Evolutionary conservation across 2,113 vertebrate species (phyloP).

Genomic region (Petrocephalus zakoni): DNA sequence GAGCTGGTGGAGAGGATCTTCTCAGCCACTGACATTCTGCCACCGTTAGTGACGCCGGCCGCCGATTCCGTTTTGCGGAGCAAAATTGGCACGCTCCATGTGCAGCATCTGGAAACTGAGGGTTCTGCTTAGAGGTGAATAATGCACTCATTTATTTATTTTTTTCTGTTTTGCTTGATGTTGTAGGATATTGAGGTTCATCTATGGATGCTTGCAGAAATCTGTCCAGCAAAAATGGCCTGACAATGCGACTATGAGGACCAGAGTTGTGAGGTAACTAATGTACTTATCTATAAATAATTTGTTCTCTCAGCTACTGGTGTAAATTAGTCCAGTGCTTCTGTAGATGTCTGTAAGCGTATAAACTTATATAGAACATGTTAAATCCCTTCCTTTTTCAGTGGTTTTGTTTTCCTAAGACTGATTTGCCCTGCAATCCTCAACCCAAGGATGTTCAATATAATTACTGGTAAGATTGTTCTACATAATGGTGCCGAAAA

Average conservation of each 20-base stretch:
- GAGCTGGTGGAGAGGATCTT: conserved; percentile 98
- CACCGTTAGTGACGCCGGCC: conserved; percentile 72
- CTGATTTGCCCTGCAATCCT: conserved; percentile 97
- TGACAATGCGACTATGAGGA: conserved; percentile 92
- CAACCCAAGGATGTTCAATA: conserved; percentile 97
- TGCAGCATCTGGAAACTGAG: neutral
- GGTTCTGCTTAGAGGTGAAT: neutral
- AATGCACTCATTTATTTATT: neutral
- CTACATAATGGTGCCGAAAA: neutral
- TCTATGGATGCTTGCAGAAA: conserved; percentile 96
- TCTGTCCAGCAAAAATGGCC: conserved; percentile 97
- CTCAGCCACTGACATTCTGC: conserved; percentile 97
- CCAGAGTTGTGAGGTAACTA: conserved; percentile 92
- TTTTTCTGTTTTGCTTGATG: neutral
- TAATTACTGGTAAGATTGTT: conserved; percentile 81
- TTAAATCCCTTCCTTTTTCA: conserved; percentile 40
- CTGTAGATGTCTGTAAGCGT: neutral
- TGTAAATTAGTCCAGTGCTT: neutral
- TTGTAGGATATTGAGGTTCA: conserved; percentile 84
- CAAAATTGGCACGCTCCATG: neutral
- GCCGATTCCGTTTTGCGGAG: neutral
- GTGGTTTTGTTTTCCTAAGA: conserved; percentile 96
- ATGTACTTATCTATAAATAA: neutral
- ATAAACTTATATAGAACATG: neutral
- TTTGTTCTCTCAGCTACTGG: neutral